Base-by-base conservation (phyloP, 2,888 invertebrate genomes). In the Aphodius granarius region DNA sequence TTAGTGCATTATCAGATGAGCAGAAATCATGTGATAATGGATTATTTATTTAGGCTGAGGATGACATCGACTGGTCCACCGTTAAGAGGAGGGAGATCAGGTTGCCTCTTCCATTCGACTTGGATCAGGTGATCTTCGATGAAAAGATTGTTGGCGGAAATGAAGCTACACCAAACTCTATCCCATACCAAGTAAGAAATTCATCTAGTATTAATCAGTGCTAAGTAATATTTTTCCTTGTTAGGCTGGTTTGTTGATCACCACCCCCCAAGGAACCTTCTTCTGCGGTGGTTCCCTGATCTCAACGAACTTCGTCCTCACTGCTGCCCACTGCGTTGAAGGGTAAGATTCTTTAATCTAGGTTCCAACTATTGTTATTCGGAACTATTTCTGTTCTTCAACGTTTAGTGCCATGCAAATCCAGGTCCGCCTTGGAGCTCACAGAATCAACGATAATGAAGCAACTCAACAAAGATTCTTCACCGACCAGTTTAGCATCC, bases 271-370 rank as follows among this genome's bases (percentile, higher is more conserved):
- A 3, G 86, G 87, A 75, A 78, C 88, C 22, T 89, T 89, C 0
- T 90, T 90, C 84, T 90, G 90, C 77, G 90, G 90, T 0, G 89
- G 89, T 0, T 86, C 89, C 0, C 84, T 90, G 16, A 81, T 90
- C 6, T 85, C 87, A 75, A 84, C 80, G 5, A 85, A 88, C 78
- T 89, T 88, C 88, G 86, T 90, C 72, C 80, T 90, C 65, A 89
- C 90, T 0, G 90, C 90, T 0, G 90, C 90, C 0, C 90, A 90
- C 81, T 90, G 90, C 83, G 20, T 71, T 9, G 75, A 75, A 18
- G 63, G 70, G 73, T 74, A 74, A 68, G 66, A 20, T 5, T 73
- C 6, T 73, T 20, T 0, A 16, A 63, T 63, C 66, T 1, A 3
- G 66, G 16, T n/a, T n/a, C n/a, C n/a, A 13, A 13, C 6, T 2